Percentiles rank a stretch among this genome's conserved stretches.
Conservation (phyloP, 2,888 invertebrate species). For the Anarsia innoxiella region DNA sequence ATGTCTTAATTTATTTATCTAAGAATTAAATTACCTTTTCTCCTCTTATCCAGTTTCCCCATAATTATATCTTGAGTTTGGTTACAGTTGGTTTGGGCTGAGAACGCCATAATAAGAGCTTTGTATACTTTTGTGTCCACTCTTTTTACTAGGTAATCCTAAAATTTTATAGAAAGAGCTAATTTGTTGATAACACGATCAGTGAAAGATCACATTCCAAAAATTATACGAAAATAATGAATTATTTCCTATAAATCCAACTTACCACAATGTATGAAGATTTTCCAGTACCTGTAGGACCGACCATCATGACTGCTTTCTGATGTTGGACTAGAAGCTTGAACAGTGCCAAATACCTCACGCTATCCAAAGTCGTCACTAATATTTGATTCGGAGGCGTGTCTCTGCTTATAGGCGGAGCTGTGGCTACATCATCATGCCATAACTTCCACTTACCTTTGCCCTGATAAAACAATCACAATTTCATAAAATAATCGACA, state of each 20-base stretch:
- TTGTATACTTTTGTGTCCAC: constrained; percentile 86
- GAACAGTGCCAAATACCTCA: constrained; percentile 89
- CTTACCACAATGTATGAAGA: constrained; percentile 84
- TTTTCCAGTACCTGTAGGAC: constrained; percentile 97
- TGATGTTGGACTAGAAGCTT: constrained; percentile 85
- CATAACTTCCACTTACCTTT: constrained; percentile 96
- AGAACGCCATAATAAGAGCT: constrained; percentile 92
- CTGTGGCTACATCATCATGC: constrained; percentile 86
- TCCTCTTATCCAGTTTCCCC: constrained; percentile 93
- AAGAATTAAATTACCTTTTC: constrained; percentile 88
- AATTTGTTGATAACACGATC: no score
- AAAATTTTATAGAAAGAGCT: no score
- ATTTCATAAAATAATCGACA: neutral
- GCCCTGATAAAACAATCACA: constrained; percentile 61
- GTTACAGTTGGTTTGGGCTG: constrained; percentile 94
- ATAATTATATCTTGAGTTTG: constrained; percentile 96
- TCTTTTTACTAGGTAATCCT: constrained; percentile 87
- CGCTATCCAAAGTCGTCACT: constrained; percentile 93
- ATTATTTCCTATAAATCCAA: no score
- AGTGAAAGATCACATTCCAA: no score
- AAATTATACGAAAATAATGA: no score
- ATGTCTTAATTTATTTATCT: no score
- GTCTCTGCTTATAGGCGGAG: constrained; percentile 88
- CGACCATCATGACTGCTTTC: constrained; percentile 90
- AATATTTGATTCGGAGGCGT: constrained; percentile 96